Conservation (phyloP, 2,797 vertebrate species). For the Remorina albescens region DNA sequence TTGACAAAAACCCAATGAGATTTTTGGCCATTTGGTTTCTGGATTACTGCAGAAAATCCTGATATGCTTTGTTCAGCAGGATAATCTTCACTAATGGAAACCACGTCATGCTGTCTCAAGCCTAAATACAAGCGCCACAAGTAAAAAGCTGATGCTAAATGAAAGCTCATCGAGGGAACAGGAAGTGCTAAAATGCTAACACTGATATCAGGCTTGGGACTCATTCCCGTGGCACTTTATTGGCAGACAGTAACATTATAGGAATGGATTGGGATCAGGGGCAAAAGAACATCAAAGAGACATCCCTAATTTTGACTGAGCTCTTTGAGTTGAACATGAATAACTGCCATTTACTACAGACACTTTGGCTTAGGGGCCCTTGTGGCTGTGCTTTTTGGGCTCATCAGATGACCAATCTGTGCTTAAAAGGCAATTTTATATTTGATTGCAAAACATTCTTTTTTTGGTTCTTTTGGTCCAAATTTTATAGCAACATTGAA, state of each 20-base stretch:
- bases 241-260: background rate
- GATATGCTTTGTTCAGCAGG: too few species aligned
- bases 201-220: too few species aligned
- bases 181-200: too few species aligned
- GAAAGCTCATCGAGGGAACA: too few species aligned
- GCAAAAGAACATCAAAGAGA: background rate
- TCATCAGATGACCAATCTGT: background rate
- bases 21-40: too few species aligned
- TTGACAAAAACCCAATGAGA: too few species aligned
- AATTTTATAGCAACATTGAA: background rate
- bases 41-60: too few species aligned
- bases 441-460: constrained; percentile 8
- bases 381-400: background rate
- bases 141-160: too few species aligned
- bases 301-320: background rate
- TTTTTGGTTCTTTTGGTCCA: background rate
- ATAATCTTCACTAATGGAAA: too few species aligned
- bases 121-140: too few species aligned
- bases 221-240: too few species aligned
- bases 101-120: too few species aligned
- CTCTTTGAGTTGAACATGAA: background rate
- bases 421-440: constrained; percentile 16
- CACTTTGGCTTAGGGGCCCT: background rate
- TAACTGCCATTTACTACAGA: background rate
- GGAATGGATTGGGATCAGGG: background rate